These are phyloP conservation scores for Pelochelys cantorii DNA, from an alignment of 2,797 vertebrate species.

Conservation along the genomic window DNA sequence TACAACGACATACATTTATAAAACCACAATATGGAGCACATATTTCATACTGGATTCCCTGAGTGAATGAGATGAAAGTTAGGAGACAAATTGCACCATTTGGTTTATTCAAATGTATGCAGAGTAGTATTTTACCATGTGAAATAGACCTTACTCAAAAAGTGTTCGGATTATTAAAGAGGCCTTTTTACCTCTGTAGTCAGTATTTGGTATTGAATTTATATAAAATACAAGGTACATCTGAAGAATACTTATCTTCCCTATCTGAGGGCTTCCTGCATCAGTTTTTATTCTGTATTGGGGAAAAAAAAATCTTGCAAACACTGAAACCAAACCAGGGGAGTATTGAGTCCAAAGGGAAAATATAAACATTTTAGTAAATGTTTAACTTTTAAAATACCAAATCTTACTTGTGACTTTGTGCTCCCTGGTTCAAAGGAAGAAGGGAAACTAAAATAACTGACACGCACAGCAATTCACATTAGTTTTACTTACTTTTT, in stretches of 20 bases:
- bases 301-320: neutral
- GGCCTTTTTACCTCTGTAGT: neutral
- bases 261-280: neutral
- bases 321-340: neutral
- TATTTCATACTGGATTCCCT: neutral
- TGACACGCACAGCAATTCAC: constrained; percentile 26
- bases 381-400: constrained; percentile 66
- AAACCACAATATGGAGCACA: neutral
- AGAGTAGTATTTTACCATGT: neutral
- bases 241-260: neutral
- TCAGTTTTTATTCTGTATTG: neutral
- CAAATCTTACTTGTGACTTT: constrained; percentile 62
- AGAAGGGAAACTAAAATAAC: constrained; percentile 66
- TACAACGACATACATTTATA: neutral
- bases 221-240: neutral
- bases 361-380: constrained; percentile 41
- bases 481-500: constrained; percentile 48
- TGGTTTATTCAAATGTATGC: neutral
- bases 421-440: constrained; percentile 53
- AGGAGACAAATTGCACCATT: fast-evolving
- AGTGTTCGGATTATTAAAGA: neutral
- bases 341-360: constrained; percentile 29
- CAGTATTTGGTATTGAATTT: neutral
- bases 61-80: neutral
- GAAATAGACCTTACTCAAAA: neutral